Evolutionary conservation across 2,797 vertebrate genomes (phyloP).

Genomic region (Crotalus adamanteus): DNA sequence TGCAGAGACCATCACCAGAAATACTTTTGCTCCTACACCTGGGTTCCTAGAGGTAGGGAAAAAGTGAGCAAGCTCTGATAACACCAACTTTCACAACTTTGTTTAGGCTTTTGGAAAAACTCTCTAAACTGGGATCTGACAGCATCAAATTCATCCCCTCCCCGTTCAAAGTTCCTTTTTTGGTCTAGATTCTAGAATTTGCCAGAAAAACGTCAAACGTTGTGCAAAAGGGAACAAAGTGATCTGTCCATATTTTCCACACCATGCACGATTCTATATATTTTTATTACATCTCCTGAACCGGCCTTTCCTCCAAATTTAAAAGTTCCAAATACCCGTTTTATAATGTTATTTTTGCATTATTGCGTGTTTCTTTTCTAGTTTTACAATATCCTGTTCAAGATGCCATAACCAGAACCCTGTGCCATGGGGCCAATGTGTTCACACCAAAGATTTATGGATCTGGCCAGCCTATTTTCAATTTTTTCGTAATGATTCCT

Average conservation of each 20-base stretch:
- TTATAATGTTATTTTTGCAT: not conserved
- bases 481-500: not conserved
- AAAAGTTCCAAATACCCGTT: not conserved
- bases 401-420: not conserved
- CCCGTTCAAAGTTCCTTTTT: not conserved
- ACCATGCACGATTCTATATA: not conserved
- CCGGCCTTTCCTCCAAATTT: not conserved
- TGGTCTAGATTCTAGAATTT: not conserved
- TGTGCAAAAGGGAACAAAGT: not conserved
- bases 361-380: not conserved
- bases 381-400: not conserved
- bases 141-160: not conserved
- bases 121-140: not conserved
- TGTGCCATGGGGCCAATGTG: not conserved
- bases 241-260: not conserved
- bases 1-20: not conserved
- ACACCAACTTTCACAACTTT: not conserved
- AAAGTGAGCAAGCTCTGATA: not conserved
- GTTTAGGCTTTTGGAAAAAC: not conserved
- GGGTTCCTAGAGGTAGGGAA: not conserved
- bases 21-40: not conserved
- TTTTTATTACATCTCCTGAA: not conserved
- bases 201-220: not conserved
- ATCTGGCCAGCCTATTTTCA: not conserved
- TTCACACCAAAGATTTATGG: not conserved